phyloP scores from a whole-genome alignment of 2,888 invertebrate genomes.

The Atherix ibis region DNA sequence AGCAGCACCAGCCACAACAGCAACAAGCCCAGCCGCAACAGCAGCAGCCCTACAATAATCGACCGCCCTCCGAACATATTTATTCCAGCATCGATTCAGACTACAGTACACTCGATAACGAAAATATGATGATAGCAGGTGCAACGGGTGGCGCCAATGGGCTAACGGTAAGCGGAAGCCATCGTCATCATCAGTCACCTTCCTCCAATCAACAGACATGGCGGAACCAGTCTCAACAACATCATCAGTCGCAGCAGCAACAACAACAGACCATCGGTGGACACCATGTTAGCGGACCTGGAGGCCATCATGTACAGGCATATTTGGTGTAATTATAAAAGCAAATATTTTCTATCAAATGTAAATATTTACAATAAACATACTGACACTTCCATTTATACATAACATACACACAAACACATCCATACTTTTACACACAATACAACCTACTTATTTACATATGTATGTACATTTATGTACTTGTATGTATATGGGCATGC shows the following conservation, averaged over 20 bases:
- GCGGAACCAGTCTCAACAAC: slow-evolving; percentile 16
- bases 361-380: too few relatives aligned
- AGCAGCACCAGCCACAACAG: slow-evolving; percentile 22
- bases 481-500: too few relatives aligned
- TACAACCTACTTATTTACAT: too few relatives aligned
- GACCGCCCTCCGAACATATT: slow-evolving; percentile 75
- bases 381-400: too few relatives aligned
- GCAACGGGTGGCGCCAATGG: slow-evolving; percentile 13
- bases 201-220: slow-evolving; percentile 32
- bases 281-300: slow-evolving; percentile 5
- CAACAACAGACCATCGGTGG: slow-evolving; percentile 4
- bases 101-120: slow-evolving; percentile 39
- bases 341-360: too few relatives aligned
- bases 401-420: too few relatives aligned
- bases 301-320: slow-evolving; percentile 33
- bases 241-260: slow-evolving; percentile 22
- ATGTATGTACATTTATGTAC: too few relatives aligned
- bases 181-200: slow-evolving; percentile 34
- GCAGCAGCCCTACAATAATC: slow-evolving; percentile 22
- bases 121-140: slow-evolving; percentile 27
- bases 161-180: slow-evolving; percentile 14
- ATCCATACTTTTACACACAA: too few relatives aligned
- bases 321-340: slow-evolving; percentile 26
- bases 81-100: slow-evolving; percentile 82
- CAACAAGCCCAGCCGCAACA: slow-evolving; percentile 20